These are phyloP conservation scores for Platichthys stellatus DNA, from an alignment of 2,113 vertebrate genomes.

Conservation along the genomic window DNA sequence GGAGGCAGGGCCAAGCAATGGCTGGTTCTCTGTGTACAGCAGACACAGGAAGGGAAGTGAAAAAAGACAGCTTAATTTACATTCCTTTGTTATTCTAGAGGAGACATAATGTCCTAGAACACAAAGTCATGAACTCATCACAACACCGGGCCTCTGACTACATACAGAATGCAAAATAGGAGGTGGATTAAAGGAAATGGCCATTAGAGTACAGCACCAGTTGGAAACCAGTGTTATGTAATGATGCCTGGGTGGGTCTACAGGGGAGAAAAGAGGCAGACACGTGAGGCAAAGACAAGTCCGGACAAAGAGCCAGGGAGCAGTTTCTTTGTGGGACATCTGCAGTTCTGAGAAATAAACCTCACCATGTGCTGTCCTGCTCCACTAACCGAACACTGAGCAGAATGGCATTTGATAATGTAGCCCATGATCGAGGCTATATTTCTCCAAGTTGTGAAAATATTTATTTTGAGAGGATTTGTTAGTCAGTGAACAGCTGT, in stretches of 20 bases:
- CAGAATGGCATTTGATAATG: conserved; percentile 4
- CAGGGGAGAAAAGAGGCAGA: conserved; percentile 15
- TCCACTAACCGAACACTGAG: background rate
- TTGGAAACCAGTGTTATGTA: conserved; percentile 63
- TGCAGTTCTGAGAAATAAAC: conserved; percentile 25
- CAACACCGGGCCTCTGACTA: background rate
- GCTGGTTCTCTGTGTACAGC: conserved; percentile 6
- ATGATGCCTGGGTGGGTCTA: conserved; percentile 45
- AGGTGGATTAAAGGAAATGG: background rate
- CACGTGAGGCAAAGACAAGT: conserved; percentile 68
- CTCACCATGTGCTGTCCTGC: background rate
- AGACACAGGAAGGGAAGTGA: conserved; percentile 41
- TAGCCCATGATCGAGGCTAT: background rate
- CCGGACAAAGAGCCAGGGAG: conserved; percentile 58
- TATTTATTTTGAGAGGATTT: conserved; percentile 41
- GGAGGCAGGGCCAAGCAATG: conserved; percentile 29
- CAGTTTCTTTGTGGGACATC: conserved; percentile 18
- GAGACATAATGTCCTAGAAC: conserved; percentile 72
- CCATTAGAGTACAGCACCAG: background rate
- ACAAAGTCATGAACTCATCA: conserved; percentile 46
- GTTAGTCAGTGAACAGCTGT: conserved; percentile 32
- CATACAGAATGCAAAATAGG: conserved; percentile 4
- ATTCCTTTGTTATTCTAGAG: conserved; percentile 65
- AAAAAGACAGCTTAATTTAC: conserved; percentile 57
- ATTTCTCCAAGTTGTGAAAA: conserved; percentile 10